phyloP scores from a whole-genome alignment of 2,888 invertebrate genomes.

The Ichneumon xanthorius region DNA sequence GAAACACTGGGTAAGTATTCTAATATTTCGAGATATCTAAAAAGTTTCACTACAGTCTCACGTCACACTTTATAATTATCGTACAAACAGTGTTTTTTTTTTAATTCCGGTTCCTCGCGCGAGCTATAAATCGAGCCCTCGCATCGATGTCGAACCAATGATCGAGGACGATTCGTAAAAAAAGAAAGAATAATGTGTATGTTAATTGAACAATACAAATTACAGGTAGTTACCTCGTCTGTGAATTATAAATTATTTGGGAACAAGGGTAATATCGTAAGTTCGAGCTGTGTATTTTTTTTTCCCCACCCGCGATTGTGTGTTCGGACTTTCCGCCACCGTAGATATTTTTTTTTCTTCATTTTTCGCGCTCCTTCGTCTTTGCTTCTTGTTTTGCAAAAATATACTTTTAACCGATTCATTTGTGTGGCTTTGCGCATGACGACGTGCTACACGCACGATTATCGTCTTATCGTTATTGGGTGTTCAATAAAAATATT shows the following conservation, averaged over 20 bases:
- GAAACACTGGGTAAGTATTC: slow-evolving; percentile 61
- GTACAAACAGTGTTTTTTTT: slow-evolving; percentile 37
- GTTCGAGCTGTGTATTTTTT: background rate
- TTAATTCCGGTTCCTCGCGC: slow-evolving; percentile 21
- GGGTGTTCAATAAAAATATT: slow-evolving; percentile 13
- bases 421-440: slow-evolving; percentile 36
- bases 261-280: slow-evolving; percentile 16
- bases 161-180: slow-evolving; percentile 1
- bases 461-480: slow-evolving; percentile 27
- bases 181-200: slow-evolving; percentile 3
- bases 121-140: slow-evolving; percentile 36
- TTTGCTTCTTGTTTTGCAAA: slow-evolving; percentile 49
- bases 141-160: slow-evolving; percentile 22
- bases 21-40: slow-evolving; percentile 47
- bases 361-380: background rate
- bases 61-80: slow-evolving; percentile 45
- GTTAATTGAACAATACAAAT: slow-evolving; percentile 32
- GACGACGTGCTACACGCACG: slow-evolving; percentile 11
- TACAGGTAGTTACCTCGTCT: slow-evolving; percentile 36
- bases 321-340: background rate
- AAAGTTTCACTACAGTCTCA: slow-evolving; percentile 50
- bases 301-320: slow-evolving; percentile 14
- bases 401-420: slow-evolving; percentile 55
- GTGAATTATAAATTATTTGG: slow-evolving; percentile 47
- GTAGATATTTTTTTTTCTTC: slow-evolving; percentile 1